Evolutionary conservation across 2,113 vertebrate species (phyloP), one percentile per base, ranked within the genome.

Genomic region (Oriolus oriolus): DNA sequence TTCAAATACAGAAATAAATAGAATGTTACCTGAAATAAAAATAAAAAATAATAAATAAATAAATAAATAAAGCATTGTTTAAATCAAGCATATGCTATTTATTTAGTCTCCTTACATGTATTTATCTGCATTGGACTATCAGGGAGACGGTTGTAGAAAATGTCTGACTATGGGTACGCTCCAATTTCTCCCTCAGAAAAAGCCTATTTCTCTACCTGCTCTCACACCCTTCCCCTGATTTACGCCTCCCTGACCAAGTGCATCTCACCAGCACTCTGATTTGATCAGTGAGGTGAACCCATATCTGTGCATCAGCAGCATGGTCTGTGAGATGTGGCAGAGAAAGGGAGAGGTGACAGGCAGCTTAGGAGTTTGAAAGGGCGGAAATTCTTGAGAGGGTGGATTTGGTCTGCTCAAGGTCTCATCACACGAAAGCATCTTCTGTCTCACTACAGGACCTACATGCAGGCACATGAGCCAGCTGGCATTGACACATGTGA

Each of bases 271-370:
- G 52, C 23, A 59, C 23, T 59, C 37, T 82, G 69, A 53, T 7
- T 26, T 20, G 13, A 41, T 41, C 42, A 31, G 28, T 26, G 37
- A 17, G 9, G 14, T 20, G 21, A 75, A 16, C 4, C 15, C 0
- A 0, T 13, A 52, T 41, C 42, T 65, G 31, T n/a, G 42, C 0
- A 0, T 26, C 60, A 81, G 52, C 27, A 69, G 63, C 22, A 49
- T 53, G n/a, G 19, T 56, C 49, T 66, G 17, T 30, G 65, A 77
- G 47, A 52, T 6, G 30, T 44, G 66, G 4, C 1, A 8, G 21
- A 41, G 59, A 47, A 45, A 89, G 11, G 16, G 13, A 87, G 56
- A 91, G 57, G 41, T 10, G 30, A 33, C 14, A 23, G 21, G 44
- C 42, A 78, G 17, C 27, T 68, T 54, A 39, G 15, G 35, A 66